phyloP scores from a whole-genome alignment of 2,113 vertebrate species.

The Caretta caretta region DNA sequence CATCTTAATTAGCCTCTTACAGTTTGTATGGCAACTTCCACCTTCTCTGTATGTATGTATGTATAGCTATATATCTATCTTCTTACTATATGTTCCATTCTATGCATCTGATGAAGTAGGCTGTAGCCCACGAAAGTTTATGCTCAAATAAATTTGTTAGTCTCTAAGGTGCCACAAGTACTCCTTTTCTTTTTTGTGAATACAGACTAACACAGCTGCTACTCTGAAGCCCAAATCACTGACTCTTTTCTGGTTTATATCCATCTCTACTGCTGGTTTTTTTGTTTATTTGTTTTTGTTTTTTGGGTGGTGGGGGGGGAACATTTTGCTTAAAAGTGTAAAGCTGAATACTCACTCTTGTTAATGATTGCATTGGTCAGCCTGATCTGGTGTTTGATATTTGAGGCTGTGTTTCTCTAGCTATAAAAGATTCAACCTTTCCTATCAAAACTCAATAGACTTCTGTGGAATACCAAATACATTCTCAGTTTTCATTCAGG shows the following conservation, averaged over 20 bases:
- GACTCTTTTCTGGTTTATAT: background rate
- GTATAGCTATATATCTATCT: too few relatives aligned
- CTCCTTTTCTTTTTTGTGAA: too few relatives aligned
- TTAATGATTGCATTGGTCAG: background rate
- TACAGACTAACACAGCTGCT: too few relatives aligned
- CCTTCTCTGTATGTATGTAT: too few relatives aligned
- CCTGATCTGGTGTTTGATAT: background rate
- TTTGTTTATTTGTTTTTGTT: background rate
- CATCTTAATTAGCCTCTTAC: too few relatives aligned
- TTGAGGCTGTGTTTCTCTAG: background rate
- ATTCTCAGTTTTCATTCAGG: background rate
- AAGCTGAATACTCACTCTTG: background rate
- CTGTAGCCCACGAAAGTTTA: too few relatives aligned
- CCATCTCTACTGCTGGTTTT: background rate
- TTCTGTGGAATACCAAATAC: background rate
- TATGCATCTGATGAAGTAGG: too few relatives aligned
- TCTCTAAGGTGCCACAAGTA: too few relatives aligned
- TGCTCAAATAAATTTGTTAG: too few relatives aligned
- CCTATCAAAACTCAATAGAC: background rate
- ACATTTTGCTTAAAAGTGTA: background rate
- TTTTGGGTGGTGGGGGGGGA: background rate
- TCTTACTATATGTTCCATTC: too few relatives aligned
- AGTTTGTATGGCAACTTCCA: too few relatives aligned
- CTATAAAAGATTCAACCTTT: background rate
- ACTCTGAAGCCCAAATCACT: background rate